Conservation (phyloP, 2,888 invertebrate genomes). For the Parnassius apollo region DNA sequence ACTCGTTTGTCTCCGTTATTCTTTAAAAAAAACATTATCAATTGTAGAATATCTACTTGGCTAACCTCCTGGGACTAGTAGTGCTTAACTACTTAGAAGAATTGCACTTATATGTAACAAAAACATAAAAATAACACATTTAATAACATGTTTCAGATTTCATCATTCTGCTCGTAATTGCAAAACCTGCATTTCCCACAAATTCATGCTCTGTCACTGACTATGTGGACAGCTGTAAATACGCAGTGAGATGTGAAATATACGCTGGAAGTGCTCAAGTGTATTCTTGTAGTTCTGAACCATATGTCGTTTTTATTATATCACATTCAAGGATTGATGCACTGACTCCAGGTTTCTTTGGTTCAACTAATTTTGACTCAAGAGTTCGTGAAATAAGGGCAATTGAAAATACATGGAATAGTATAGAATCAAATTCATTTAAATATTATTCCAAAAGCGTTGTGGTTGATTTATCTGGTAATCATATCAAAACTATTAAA, state of each 20-base stretch:
- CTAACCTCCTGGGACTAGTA: too few relatives aligned
- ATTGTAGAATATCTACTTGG: too few relatives aligned
- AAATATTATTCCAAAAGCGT: conserved; percentile 51
- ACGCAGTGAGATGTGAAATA: conserved; percentile 46
- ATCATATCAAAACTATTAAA: conserved; percentile 45
- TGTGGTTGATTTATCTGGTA: conserved; percentile 49
- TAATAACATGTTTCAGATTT: conserved; percentile 36
- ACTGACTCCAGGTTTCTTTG: conserved; percentile 53
- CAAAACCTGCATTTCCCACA: conserved; percentile 29
- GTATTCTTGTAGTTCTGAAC: conserved; percentile 44
- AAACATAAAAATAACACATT: not conserved
- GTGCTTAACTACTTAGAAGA: too few relatives aligned
- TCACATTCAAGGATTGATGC: conserved; percentile 35
- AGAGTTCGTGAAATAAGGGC: conserved; percentile 53
- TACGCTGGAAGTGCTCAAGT: conserved; percentile 43
- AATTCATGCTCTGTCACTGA: conserved; percentile 39
- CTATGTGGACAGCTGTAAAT: conserved; percentile 42
- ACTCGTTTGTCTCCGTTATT: too few relatives aligned
- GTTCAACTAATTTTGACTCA: conserved; percentile 64
- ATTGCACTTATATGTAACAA: too few relatives aligned
- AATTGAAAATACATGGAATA: conserved; percentile 46
- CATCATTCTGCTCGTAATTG: conserved; percentile 30
- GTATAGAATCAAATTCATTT: conserved; percentile 45
- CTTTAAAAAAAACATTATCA: too few relatives aligned
- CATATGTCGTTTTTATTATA: conserved; percentile 52